Base-by-base conservation (phyloP, 2,797 vertebrate genomes). In the Squalus acanthias region DNA sequence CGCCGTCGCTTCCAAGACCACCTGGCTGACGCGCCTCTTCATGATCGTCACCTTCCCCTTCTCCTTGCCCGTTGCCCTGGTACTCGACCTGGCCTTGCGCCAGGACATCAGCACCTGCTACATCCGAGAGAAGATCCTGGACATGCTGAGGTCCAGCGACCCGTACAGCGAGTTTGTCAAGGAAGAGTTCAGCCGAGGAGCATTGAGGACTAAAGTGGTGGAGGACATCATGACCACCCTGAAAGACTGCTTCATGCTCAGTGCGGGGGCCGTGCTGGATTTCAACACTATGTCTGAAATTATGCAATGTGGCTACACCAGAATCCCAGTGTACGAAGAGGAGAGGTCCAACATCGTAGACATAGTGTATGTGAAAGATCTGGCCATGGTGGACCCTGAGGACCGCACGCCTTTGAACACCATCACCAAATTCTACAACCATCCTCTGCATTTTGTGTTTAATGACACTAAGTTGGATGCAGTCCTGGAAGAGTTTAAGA, bases 391-490 rank as follows among this genome's bases (percentile, higher is more conserved):
- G 95, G 99, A 99, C 95, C 99, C 99, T 0, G 98, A 99, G 0
- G 99, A 99, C 98, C 98, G 98, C 97, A 99, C 99, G 0, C 98
- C 99, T 0, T 98, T 99, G 97, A 99, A 98, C 67, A 99, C 99
- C 97, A 99, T 99, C 97, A 99, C 98, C 79, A 99, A 99, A 96
- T 99, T 99, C 97, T 99, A 99, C 98, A 99, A 98, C 76, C 99
- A 99, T 96, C 99, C 99, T 0, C 98, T 99, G 96, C 99, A 99
- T 97, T 99, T 98, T 53, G 99, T 99, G 94, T 99, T 99, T 97
- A 99, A 99, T 9, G 99, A 99, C 98, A 99, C 99, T 96, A 99
- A 99, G 92, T 98, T 99, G 97, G 99, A 99, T 65, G 98, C 99
- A 17, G 99, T 99, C 97, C 96, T 99, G 97, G 99, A 99, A 97